These are phyloP conservation scores for Enhydra lutris DNA, from an alignment of 2,113 vertebrate genomes.

Conservation along the genomic window DNA sequence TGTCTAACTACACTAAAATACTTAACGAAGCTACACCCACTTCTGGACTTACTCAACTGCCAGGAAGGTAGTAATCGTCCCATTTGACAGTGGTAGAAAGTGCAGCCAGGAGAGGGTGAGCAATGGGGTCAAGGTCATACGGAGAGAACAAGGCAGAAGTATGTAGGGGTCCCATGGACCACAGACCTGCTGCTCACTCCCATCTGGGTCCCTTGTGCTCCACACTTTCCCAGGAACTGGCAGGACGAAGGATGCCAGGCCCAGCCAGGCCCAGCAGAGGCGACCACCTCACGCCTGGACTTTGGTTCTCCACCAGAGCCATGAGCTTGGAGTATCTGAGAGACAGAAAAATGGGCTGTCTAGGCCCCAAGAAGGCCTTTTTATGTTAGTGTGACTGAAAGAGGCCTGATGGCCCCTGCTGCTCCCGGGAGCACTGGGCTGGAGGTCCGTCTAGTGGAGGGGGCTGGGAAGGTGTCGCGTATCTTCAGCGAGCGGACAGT, in stretches of 20 bases:
- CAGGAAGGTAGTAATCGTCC: background rate
- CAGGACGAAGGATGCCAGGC: background rate
- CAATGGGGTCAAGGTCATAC: background rate
- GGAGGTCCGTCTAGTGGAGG: background rate
- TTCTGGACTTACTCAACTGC: background rate
- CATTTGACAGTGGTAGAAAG: background rate
- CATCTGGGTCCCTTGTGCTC: background rate
- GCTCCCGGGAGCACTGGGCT: background rate
- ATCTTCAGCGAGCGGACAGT: background rate
- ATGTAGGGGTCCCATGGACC: background rate
- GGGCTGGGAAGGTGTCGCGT: rapidly evolving
- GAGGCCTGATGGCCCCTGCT: background rate
- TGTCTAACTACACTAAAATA: background rate
- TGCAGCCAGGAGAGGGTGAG: background rate
- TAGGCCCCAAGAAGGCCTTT: background rate
- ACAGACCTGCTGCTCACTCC: background rate
- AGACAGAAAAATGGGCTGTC: background rate
- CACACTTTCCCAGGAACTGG: background rate
- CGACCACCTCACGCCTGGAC: background rate
- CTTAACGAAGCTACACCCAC: no score
- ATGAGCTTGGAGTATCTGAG: no score
- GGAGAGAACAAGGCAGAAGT: background rate
- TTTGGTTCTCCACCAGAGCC: background rate
- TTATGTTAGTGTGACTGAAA: background rate
- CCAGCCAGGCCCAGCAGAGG: background rate